Base-by-base conservation (phyloP, 2,113 vertebrate species). In the Guaruba guarouba region DNA sequence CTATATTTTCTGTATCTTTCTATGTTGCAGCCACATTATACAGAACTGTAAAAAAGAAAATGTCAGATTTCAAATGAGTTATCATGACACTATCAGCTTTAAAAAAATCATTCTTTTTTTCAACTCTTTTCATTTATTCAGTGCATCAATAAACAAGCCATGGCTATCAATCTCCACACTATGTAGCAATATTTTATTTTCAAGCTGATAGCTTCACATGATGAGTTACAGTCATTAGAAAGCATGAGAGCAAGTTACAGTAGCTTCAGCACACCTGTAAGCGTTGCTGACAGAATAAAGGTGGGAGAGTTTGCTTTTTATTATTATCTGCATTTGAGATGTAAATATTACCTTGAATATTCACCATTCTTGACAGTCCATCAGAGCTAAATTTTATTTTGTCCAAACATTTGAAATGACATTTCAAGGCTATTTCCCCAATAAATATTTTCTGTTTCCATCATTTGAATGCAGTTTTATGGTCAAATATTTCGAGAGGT, bases 161-260 rank as follows among this genome's bases (percentile, higher is more conserved):
- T 23, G 77, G 85, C 92, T 93, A 98, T 98, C 95, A 97, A 96
- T 97, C 97, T 97, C 90, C 83, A 93, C 2, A 6, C 85, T 74
- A 55, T 17, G 49, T 17, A 95, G 86, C 86, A 95, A 97, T 97
- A 96, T 96, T 97, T 98, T 89, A 95, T 97, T 97, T 97, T 94
- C 92, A 90, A 97, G 85, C 73, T 84, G 90, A 97, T 93, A 78
- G 90, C 83, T 89, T 82, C 61, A 44, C 66, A 51, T 97, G 97
- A 98, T 98, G 82, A 98, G 98, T 98, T 98, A 94, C 4, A 88
- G 95, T 96, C 97, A 97, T 98, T 97, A 98, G 91, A 64, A 67
- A 93, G 84, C 79, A 95, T 86, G 93, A 97, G 91, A 83, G 77
- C 54, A 33, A 83, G 73, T 68, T 90, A 69, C 74, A 81, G 79